Base-by-base conservation (phyloP, 1,140 invertebrate species). In the Pachyrhynchus sulphureomaculatus region DNA sequence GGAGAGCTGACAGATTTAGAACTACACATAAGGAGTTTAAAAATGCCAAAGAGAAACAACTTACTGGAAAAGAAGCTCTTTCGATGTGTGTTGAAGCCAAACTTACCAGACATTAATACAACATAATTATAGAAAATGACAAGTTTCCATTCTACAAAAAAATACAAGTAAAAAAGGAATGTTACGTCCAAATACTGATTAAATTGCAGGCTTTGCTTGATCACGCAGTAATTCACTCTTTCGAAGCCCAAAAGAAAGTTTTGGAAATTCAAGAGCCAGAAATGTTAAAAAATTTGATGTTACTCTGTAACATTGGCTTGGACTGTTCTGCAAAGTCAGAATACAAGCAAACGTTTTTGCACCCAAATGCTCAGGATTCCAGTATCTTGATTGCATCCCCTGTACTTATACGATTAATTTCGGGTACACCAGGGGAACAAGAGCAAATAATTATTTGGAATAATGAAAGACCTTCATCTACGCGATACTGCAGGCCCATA, bases 91-190 rank as follows among this genome's bases (percentile, higher is more conserved):
- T n/a, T n/a, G 48, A 51, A n/a, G 26, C 48, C 18, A 51, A 51
- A 33, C 13, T 51, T 21, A 10, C 48, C 33, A 12, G 48, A 33
- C 23, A 29, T 29, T 26, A 51, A 36, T 51, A 51, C 26, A 29
- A 51, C 15, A 23, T 51, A 32, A 51, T 51, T 10, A 29, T 21
- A 51, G 1, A 32, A 33, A 33, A 5, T 8, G 48, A 29, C 18
- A 5, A 4, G 33, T 51, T 51, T 15, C 48, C 48, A 4, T 51
- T 26, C 10, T 51, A 51, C 26, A 51, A 51, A 33, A 51, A n/a
- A 5, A 17, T 51, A 17, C 23, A 12, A 17, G 1, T 26, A 4
- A 51, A 51, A 51, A 51, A 51, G 33, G 8, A 5, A 17, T 51
- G 48, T 17, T 51, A 51, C 20, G 23, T 26, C 23, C 37, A 51